A percentile compares a stretch with the other conserved stretches of the same genome.
Evolutionary conservation across 2,888 invertebrate genomes (phyloP).

Genomic region (Lydus trimaculatus): DNA sequence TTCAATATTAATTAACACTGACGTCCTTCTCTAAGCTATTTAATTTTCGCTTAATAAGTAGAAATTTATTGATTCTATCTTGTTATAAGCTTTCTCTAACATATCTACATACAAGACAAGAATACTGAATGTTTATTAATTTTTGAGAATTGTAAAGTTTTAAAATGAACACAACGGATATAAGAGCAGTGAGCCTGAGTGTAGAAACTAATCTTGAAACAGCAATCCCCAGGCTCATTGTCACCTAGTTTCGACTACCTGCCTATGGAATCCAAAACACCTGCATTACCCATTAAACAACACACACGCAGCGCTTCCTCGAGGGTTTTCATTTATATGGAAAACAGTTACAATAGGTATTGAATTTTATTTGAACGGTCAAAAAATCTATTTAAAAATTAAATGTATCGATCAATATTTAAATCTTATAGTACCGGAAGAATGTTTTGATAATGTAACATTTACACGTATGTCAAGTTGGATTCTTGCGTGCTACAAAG

Average conservation of each 20-base stretch:
- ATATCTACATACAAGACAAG: too few relatives aligned
- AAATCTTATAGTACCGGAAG: neutral
- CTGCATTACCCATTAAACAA: neutral
- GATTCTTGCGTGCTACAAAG: neutral
- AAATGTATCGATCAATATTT: neutral
- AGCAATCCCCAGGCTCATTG: neutral
- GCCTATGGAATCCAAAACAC: neutral
- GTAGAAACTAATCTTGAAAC: neutral
- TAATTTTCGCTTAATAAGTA: too few relatives aligned
- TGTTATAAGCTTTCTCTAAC: too few relatives aligned
- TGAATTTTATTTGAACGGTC: neutral
- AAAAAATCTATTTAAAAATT: neutral
- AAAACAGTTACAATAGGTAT: neutral
- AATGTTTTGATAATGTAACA: neutral
- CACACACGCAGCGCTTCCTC: neutral
- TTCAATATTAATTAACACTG: neutral
- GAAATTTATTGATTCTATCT: too few relatives aligned
- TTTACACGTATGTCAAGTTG: neutral
- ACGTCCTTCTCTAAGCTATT: too few relatives aligned
- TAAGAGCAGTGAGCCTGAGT: neutral
- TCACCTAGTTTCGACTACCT: neutral
- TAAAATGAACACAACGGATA: neutral
- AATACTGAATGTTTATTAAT: too few relatives aligned
- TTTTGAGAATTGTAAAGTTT: neutral
- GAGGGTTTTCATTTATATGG: neutral